Base-by-base conservation (phyloP, 2,888 invertebrate genomes). In the Leptinotarsa haldemani region DNA sequence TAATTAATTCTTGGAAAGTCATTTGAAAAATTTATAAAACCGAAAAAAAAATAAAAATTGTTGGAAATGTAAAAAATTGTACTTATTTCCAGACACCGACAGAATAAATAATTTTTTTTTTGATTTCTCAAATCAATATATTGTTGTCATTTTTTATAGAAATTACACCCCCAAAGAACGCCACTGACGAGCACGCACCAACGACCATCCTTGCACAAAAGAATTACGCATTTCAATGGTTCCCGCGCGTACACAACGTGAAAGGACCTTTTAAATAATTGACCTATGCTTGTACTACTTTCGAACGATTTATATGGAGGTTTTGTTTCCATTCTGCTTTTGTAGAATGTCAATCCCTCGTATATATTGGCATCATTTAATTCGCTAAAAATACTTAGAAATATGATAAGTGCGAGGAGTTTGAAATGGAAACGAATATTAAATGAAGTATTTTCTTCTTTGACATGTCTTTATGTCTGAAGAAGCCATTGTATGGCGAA, bases 141-240 rank as follows among this genome's bases (percentile, higher is more conserved):
- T 9, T 40, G 40, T 40, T 9, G 40, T 0, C 3, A 40, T 40
- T 40, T 40, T 40, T 40, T 2, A 50, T 15, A 22, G 22, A 22
- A 56, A 7, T 15, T 5, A 25, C 12, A 40, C 7, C n/a, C 53
- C 4, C 4, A 18, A 64, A 74, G 61, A 73, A 78, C 83, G 80
- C 78, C 82, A 78, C 80, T 83, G 83, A 47, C 48, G 48, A 77
- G 79, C 81, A 82, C 81, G 81, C 74, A 78, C 78, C 74, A 75
- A 78, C 80, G 76, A 77, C 78, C 73, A 76, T 76, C 73, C 79
- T 78, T 70, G 76, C 68, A 80, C 79, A 80, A 82, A 81, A 80
- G 79, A 80, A 65, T 79, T 79, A 81, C 80, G 82, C 77, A 80
- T 80, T 82, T 80, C 77, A 79, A 82, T 82, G 75, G 79, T 79